Conservation (phyloP, 2,113 vertebrate species). For the Corythornis vintsioides region DNA sequence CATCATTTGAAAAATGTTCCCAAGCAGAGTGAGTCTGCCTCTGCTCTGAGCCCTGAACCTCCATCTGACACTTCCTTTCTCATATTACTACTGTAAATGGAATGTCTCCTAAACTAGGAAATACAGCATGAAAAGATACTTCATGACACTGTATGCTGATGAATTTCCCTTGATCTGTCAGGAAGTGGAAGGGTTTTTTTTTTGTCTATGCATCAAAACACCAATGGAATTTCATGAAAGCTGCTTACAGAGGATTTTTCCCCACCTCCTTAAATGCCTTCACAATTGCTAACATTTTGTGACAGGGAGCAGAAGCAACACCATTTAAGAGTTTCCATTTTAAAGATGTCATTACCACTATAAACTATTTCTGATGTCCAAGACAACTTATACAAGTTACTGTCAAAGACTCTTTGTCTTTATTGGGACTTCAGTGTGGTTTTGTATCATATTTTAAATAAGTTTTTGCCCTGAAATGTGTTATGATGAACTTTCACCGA, state of each 20-base stretch:
- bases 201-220: neutral
- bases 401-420: neutral
- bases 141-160: neutral
- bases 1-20: neutral
- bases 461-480: neutral
- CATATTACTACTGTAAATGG: neutral
- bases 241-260: neutral
- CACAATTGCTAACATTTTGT: neutral
- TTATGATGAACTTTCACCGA: neutral
- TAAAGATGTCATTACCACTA: neutral
- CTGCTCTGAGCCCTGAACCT: neutral
- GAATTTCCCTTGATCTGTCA: neutral
- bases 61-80: neutral
- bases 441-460: neutral
- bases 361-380: neutral
- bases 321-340: neutral
- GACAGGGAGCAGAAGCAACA: neutral
- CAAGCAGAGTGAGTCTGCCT: neutral
- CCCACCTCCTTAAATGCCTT: neutral
- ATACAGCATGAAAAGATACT: conserved; percentile 24
- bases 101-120: conserved; percentile 1
- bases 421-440: neutral
- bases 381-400: neutral
- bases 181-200: neutral
- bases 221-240: neutral